A percentile compares a stretch with the other conserved stretches of the same genome.
These are phyloP conservation scores for Arrhopalites spinosus DNA, from an alignment of 2,888 invertebrate species.

Conservation along the genomic window DNA sequence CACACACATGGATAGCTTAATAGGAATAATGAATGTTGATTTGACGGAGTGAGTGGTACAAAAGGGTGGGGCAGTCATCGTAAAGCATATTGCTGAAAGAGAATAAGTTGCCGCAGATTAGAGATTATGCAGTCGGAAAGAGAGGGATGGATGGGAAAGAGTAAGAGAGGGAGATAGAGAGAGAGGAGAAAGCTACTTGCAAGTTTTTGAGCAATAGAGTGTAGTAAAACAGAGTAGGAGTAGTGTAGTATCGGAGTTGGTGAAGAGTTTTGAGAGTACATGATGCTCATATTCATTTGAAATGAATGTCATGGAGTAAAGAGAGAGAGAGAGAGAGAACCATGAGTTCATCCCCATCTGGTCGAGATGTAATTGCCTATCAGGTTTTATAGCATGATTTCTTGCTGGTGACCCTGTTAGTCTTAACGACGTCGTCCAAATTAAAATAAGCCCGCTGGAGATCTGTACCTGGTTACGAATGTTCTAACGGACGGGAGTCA, in stretches of 20 bases:
- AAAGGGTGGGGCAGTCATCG: neutral
- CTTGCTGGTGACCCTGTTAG: constrained; percentile 43
- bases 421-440: constrained; percentile 51
- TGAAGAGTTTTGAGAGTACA: neutral
- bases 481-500: constrained; percentile 18
- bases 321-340: constrained; percentile 15
- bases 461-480: constrained; percentile 27
- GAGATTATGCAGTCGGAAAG: constrained; percentile 16
- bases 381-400: constrained; percentile 44
- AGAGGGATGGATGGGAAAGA: constrained; percentile 1
- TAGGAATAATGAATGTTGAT: constrained; percentile 8
- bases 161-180: constrained; percentile 1
- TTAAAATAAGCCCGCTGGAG: constrained; percentile 52
- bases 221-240: too few species aligned
- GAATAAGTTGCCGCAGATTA: constrained; percentile 14
- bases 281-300: constrained; percentile 32
- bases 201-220: too few species aligned
- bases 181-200: constrained; percentile 4
- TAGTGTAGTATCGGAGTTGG: too few species aligned
- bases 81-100: neutral
- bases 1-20: neutral
- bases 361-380: constrained; percentile 42
- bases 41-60: constrained; percentile 9
- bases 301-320: constrained; percentile 20
- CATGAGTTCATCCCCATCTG: constrained; percentile 33